A percentile compares a stretch with the other conserved stretches of the same genome.
Conservation (phyloP, 2,113 vertebrate genomes). For the Lepidothrix coronata region DNA sequence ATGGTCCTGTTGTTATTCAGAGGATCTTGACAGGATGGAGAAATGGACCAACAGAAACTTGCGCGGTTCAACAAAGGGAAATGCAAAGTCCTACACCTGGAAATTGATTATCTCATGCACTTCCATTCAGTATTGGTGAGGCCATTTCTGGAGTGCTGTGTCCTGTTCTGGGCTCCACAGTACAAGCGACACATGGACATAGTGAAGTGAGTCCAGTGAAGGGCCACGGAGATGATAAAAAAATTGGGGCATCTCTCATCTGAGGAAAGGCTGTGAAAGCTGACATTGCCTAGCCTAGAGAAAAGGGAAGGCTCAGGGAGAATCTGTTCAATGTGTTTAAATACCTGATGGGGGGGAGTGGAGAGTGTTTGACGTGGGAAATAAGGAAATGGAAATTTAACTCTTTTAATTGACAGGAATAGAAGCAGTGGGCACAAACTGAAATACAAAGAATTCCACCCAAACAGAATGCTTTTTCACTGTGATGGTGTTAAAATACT, state of each 20-base stretch:
- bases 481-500: neutral
- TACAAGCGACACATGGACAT: neutral
- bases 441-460: neutral
- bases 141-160: neutral
- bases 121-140: neutral
- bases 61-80: neutral
- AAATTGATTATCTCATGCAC: neutral
- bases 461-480: neutral
- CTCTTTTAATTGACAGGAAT: neutral
- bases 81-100: neutral
- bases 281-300: neutral
- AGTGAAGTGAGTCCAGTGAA: neutral
- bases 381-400: neutral
- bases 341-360: neutral
- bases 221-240: neutral
- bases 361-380: neutral
- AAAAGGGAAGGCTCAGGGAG: neutral
- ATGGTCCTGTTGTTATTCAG: neutral
- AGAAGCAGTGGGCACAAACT: neutral
- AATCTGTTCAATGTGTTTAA: neutral
- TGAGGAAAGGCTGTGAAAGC: neutral
- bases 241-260: neutral
- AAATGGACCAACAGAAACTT: neutral
- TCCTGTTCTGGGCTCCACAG: neutral
- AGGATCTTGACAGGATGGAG: neutral